Evolutionary conservation across 2,797 vertebrate species (phyloP).

Genomic region (Bradypodion pumilum): DNA sequence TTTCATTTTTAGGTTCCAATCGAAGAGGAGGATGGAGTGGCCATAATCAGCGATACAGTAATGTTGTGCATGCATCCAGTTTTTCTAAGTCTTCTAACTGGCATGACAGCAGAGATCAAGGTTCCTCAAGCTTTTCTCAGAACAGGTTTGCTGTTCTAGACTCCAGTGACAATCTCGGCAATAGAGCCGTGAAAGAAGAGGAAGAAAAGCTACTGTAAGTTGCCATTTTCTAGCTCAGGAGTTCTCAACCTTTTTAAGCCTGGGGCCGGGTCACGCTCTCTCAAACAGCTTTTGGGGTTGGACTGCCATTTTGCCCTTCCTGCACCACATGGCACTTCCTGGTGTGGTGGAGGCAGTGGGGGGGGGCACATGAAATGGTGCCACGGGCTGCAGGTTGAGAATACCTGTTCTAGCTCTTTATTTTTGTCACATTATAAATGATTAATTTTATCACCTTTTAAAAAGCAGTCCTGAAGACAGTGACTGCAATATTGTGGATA

Average conservation of each 20-base stretch:
- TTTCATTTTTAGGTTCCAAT: conserved; percentile 49
- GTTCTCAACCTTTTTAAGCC: no score
- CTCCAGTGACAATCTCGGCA: conserved; percentile 46
- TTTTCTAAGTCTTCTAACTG: conserved; percentile 77
- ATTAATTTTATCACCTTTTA: not conserved
- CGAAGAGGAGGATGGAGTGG: conserved; percentile 63
- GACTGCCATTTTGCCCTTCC: no score
- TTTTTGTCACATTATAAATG: conserved; percentile 17
- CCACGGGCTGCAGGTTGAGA: no score
- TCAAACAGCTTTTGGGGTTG: no score
- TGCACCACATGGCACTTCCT: no score
- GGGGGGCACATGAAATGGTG: no score
- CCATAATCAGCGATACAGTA: conserved; percentile 64
- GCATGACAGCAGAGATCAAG: conserved; percentile 72
- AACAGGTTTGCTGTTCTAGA: conserved; percentile 80
- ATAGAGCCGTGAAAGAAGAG: conserved; percentile 76
- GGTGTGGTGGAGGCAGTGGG: no score
- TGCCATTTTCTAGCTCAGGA: not conserved
- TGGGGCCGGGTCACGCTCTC: no score
- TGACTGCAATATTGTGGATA: not conserved
- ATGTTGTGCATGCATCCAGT: conserved; percentile 81
- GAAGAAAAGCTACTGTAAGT: conserved; percentile 87
- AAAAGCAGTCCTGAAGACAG: not conserved
- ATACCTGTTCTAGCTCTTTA: no score
- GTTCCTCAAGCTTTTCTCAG: conserved; percentile 72